Evolutionary conservation across 2,797 vertebrate genomes (phyloP).

Genomic region (Megaceryle alcyon): DNA sequence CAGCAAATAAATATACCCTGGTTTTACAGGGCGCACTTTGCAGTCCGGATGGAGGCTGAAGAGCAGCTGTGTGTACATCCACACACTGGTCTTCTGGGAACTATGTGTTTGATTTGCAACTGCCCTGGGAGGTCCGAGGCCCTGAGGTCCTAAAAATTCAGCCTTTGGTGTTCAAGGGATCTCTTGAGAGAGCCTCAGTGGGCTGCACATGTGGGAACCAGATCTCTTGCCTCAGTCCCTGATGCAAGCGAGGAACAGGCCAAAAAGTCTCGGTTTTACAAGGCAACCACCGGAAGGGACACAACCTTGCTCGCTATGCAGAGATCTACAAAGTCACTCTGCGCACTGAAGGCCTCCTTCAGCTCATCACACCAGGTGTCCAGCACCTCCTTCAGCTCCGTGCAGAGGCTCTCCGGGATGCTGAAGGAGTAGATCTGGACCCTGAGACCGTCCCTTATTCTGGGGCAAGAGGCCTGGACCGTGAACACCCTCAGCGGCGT

Average conservation of each 20-base stretch:
- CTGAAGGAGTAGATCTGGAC: slow-evolving; percentile 91
- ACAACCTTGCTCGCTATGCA: slow-evolving; percentile 81
- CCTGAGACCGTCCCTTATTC: slow-evolving; percentile 49
- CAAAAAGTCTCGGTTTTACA: slow-evolving; percentile 26
- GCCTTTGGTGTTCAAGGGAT: background rate
- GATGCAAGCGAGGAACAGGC: background rate
- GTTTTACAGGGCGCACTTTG: fast-evolving
- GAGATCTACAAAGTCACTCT: slow-evolving; percentile 84
- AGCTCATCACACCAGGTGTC: slow-evolving; percentile 82
- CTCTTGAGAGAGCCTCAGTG: background rate
- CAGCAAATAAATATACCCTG: background rate
- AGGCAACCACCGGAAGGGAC: slow-evolving; percentile 83
- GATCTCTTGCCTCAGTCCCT: background rate
- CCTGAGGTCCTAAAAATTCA: background rate
- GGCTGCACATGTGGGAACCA: fast-evolving
- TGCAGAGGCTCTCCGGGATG: slow-evolving; percentile 82
- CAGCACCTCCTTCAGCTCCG: slow-evolving; percentile 66
- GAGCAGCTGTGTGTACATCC: background rate
- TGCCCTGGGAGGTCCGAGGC: fast-evolving
- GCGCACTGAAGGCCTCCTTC: slow-evolving; percentile 78
- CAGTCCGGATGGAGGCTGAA: background rate
- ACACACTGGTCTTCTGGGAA: fast-evolving
- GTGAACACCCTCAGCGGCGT: slow-evolving; percentile 85
- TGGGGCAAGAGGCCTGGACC: slow-evolving; percentile 76
- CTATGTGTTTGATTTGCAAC: background rate